Conservation (phyloP, 2,797 vertebrate genomes). For the Sylvia borin region DNA sequence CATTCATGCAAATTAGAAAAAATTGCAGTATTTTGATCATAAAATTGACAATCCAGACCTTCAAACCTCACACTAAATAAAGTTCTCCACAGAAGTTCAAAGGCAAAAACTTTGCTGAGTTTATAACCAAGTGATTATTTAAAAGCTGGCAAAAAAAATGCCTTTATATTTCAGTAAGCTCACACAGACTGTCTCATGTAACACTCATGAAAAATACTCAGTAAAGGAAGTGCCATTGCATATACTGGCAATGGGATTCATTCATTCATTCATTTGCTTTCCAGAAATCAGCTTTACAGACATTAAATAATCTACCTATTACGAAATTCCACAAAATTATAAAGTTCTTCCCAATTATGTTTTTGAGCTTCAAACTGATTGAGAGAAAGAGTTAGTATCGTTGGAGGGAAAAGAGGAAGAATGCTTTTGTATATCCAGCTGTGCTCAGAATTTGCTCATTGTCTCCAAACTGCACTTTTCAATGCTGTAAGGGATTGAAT, state of each 20-base stretch:
- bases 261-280: neutral
- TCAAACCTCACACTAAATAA: neutral
- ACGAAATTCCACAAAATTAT: neutral
- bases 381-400: neutral
- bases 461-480: neutral
- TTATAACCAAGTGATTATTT: neutral
- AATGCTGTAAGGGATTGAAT: neutral
- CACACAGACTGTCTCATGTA: neutral
- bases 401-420: neutral
- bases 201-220: neutral
- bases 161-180: neutral
- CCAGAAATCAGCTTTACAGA: neutral
- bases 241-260: neutral
- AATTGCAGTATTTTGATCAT: neutral
- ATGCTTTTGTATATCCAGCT: neutral
- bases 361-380: neutral
- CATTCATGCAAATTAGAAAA: neutral
- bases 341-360: neutral
- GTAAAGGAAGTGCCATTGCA: neutral
- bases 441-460: neutral
- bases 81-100: neutral
- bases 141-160: neutral
- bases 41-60: neutral
- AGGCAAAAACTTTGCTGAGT: neutral
- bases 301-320: neutral